Conservation (phyloP, 2,113 vertebrate species). For the Gymnogyps californianus region DNA sequence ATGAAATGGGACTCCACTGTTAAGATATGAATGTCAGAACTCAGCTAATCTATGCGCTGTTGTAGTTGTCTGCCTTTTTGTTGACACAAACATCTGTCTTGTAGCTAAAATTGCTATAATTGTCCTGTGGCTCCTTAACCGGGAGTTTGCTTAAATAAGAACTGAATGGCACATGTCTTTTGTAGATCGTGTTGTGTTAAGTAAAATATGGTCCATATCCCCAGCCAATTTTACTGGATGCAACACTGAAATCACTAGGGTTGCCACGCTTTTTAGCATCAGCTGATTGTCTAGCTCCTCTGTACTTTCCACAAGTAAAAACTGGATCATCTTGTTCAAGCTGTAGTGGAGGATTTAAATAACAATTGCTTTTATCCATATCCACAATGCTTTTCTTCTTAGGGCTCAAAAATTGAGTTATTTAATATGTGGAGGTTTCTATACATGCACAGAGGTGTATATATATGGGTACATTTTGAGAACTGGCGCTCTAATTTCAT, state of each 20-base stretch:
- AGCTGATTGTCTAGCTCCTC: neutral
- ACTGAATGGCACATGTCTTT: neutral
- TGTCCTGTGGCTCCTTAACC: neutral
- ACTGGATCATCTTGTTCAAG: neutral
- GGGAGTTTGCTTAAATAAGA: neutral
- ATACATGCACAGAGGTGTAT: neutral
- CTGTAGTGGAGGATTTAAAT: neutral
- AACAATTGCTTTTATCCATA: neutral
- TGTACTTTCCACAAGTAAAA: neutral
- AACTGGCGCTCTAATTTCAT: neutral
- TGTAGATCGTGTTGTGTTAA: neutral
- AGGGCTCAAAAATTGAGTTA: neutral
- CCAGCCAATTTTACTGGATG: neutral
- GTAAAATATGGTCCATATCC: neutral
- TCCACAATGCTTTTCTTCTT: neutral
- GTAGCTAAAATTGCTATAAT: neutral
- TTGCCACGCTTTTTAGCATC: neutral
- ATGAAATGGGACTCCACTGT: neutral
- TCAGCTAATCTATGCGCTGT: slow-evolving; percentile 1
- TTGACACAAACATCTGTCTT: neutral
- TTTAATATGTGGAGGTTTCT: neutral
- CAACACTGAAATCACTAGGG: neutral
- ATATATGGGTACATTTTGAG: neutral
- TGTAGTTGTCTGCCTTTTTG: slow-evolving; percentile 5
- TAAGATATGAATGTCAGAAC: neutral